Evolutionary conservation across 1,140 invertebrate species (phyloP).

Genomic region (Tenebrio molitor): DNA sequence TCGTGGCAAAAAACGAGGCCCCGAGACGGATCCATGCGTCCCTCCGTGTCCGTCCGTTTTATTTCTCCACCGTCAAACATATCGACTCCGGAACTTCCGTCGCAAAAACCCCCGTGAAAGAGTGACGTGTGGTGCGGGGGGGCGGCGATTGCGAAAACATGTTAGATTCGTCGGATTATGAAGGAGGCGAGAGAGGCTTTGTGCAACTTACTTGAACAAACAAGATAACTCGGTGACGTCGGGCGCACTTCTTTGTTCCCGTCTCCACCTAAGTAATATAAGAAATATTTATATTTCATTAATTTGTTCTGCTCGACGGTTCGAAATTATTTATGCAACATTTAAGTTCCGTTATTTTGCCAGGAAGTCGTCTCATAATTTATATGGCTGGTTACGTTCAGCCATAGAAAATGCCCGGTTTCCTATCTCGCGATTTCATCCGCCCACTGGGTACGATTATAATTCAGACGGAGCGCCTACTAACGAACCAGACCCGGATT

Average conservation of each 20-base stretch:
- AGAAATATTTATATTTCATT: constrained; percentile 62
- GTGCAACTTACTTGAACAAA: constrained; percentile 51
- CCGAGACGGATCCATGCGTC: too few species aligned
- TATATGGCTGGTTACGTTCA: constrained; percentile 56
- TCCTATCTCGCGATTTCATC: constrained; percentile 53
- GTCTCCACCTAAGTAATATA: constrained; percentile 34
- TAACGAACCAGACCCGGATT: too few species aligned
- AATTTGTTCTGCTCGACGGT: constrained; percentile 57
- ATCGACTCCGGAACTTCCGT: too few species aligned
- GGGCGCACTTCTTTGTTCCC: constrained; percentile 38
- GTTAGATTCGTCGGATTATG: constrained; percentile 43
- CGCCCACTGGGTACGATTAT: constrained; percentile 45
- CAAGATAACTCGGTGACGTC: constrained; percentile 48
- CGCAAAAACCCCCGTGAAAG: too few species aligned
- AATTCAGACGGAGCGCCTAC: too few species aligned
- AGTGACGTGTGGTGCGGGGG: constrained; percentile 20
- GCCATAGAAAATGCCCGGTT: constrained; percentile 55
- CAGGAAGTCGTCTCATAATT: constrained; percentile 58
- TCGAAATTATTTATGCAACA: constrained; percentile 61
- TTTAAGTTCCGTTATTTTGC: constrained; percentile 61
- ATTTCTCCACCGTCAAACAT: too few species aligned
- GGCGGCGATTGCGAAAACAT: constrained; percentile 44
- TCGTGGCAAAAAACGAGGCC: too few species aligned
- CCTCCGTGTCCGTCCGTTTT: too few species aligned
- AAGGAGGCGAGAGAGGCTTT: constrained; percentile 12